These are phyloP conservation scores for Cyclopterus lumpus DNA, from an alignment of 2,797 vertebrate species.

Conservation along the genomic window DNA sequence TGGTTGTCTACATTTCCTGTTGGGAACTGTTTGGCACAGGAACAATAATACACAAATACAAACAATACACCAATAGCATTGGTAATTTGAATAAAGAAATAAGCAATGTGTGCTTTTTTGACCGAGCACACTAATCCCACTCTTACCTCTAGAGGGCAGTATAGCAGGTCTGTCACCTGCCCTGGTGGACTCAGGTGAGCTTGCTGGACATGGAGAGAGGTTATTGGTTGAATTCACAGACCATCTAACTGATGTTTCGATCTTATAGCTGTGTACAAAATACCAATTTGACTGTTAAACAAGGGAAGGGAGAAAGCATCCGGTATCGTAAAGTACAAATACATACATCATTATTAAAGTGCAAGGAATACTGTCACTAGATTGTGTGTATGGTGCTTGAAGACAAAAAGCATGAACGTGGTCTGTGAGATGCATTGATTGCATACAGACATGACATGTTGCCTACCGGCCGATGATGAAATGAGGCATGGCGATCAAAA, in stretches of 20 bases:
- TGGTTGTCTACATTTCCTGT: too few relatives aligned
- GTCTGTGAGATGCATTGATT: not conserved
- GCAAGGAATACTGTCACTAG: not conserved
- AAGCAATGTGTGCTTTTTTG: not conserved
- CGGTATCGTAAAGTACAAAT: constrained; percentile 41
- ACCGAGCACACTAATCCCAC: not conserved
- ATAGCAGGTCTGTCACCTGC: constrained; percentile 57
- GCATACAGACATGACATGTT: not conserved
- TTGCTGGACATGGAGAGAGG: constrained; percentile 85
- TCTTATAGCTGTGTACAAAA: constrained; percentile 89
- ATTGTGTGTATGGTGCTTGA: not conserved
- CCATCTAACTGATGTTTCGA: constrained; percentile 86
- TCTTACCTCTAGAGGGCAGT: constrained; percentile 70
- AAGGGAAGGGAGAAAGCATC: constrained; percentile 71
- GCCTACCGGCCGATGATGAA: constrained; percentile 93
- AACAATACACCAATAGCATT: not conserved
- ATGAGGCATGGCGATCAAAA: constrained; percentile 91
- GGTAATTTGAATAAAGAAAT: not conserved
- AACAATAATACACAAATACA: not conserved
- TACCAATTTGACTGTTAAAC: constrained; percentile 73
- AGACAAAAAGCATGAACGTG: not conserved
- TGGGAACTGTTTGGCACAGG: not conserved
- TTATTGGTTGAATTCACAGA: constrained; percentile 86
- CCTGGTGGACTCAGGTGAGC: constrained; percentile 59
- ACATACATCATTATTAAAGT: constrained; percentile 21